Conservation (phyloP, 2,888 invertebrate genomes). For the Automeris io region DNA sequence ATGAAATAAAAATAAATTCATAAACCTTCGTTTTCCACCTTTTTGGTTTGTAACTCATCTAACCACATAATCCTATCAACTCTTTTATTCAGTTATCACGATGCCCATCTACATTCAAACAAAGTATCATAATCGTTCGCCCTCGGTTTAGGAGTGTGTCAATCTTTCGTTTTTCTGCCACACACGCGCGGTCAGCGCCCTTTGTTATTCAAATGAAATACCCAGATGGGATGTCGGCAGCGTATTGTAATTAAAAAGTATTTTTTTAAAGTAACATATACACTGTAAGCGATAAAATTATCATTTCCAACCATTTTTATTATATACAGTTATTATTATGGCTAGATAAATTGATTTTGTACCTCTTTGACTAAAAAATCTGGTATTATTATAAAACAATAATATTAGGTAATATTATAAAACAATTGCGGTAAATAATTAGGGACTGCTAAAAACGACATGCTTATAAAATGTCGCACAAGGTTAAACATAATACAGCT, state of each 20-base stretch:
- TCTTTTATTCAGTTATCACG: constrained; percentile 17
- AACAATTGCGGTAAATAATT: too few species aligned
- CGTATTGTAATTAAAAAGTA: constrained; percentile 59
- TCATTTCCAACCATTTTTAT: too few species aligned
- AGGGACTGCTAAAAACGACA: too few species aligned
- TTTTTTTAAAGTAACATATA: constrained; percentile 14
- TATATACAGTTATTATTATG: too few species aligned
- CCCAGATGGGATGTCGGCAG: constrained; percentile 41
- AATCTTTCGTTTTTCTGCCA: constrained; percentile 53
- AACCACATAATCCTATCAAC: constrained; percentile 11
- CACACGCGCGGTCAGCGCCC: constrained; percentile 41
- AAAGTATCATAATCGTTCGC: constrained; percentile 22
- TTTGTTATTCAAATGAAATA: constrained; percentile 67
- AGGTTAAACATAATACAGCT: too few species aligned
- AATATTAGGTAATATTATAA: too few species aligned
- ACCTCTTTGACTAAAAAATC: too few species aligned
- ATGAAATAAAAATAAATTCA: too few species aligned
- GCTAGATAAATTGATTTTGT: too few species aligned
- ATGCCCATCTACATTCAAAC: constrained; percentile 18
- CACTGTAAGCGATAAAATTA: too few species aligned
- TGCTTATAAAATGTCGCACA: too few species aligned
- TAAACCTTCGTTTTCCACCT: constrained; percentile 2
- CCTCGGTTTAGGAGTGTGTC: constrained; percentile 36
- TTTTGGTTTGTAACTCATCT: constrained; percentile 3
- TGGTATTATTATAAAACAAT: too few species aligned